These are phyloP conservation scores for Thalassoma bifasciatum DNA, from an alignment of 2,113 vertebrate genomes.

Conservation along the genomic window DNA sequence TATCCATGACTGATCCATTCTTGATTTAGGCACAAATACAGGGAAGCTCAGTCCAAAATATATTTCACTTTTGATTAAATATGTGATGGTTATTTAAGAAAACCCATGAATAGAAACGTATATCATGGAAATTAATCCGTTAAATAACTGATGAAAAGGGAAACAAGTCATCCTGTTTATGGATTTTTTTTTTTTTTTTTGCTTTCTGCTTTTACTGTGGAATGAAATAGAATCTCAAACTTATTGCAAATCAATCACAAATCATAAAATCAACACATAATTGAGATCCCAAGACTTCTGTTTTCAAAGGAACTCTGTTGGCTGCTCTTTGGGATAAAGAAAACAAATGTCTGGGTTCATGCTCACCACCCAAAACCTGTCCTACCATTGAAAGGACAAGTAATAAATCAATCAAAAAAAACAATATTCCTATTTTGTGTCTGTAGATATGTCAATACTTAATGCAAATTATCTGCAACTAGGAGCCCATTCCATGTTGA, in stretches of 20 bases:
- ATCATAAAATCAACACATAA: slow-evolving; percentile 43
- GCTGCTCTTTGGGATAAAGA: slow-evolving; percentile 67
- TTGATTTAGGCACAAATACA: slow-evolving; percentile 76
- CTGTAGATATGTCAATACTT: slow-evolving; percentile 33
- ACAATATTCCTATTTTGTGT: slow-evolving; percentile 14
- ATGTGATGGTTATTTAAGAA: slow-evolving; percentile 51
- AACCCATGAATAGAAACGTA: slow-evolving; percentile 54
- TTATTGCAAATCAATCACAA: slow-evolving; percentile 22
- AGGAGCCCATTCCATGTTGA: slow-evolving; percentile 1
- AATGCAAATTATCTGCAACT: slow-evolving; percentile 28
- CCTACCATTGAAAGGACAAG: slow-evolving; percentile 22
- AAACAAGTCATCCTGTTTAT: slow-evolving; percentile 13
- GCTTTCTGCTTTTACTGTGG: slow-evolving; percentile 1
- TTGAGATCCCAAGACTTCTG: slow-evolving; percentile 48
- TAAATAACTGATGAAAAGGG: slow-evolving; percentile 26
- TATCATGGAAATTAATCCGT: slow-evolving; percentile 39
- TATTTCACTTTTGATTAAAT: slow-evolving; percentile 49
- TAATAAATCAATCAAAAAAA: slow-evolving; percentile 31
- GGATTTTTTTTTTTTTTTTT: no score
- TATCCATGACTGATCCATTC: slow-evolving; percentile 52
- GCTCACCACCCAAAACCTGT: slow-evolving; percentile 35
- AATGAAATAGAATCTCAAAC: slow-evolving; percentile 28
- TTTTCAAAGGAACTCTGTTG: slow-evolving; percentile 54
- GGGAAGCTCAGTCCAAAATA: slow-evolving; percentile 58
- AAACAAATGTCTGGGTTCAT: slow-evolving; percentile 57